Evolutionary conservation across 92 coral and sea anemone species (phyloP), one percentile per base, ranked within the genome.

Genomic region (Nematostella vectensis): DNA sequence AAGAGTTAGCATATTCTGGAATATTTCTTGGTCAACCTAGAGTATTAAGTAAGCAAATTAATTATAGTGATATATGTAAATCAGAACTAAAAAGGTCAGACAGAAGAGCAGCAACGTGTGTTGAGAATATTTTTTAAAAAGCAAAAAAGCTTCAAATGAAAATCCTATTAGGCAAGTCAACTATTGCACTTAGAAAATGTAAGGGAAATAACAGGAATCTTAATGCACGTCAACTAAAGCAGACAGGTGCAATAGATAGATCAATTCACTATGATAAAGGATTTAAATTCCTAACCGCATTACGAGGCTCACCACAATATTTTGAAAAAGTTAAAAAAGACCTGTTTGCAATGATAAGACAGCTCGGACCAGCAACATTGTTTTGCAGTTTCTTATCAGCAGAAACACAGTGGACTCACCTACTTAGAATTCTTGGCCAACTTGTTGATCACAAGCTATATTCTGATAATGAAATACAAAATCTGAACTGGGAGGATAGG

Each of bases 1-100:
- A 75, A 53, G 88, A 81, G 29, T 49, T 82, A 43, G 88, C 88
- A 47, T 81, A 81, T 69, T 83, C 88, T 63, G 88, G 76, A 31
- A 80, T 80, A 61, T 80, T 75, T 45, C 74, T 81, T 44, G 78
- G 83, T 6, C 83, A 81, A 27, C 13, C 40, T 70, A 60, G 79
- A 61, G 67, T 79, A n/a, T 79, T 69, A 0, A 68, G 20, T 76
- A 57, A 77, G 42, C n/a, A n/a, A n/a, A 17, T n/a, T n/a, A n/a
- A n/a, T n/a, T n/a, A n/a, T n/a, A n/a, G n/a, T n/a, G n/a, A n/a
- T n/a, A n/a, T n/a, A n/a, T n/a, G n/a, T n/a, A n/a, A n/a, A n/a
- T n/a, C n/a, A n/a, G n/a, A n/a, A n/a, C n/a, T n/a, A n/a, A 30
- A 69, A 69, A n/a, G 72, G 15, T 76, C 83, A 55, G 70, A 76